phyloP scores from a whole-genome alignment of 37 sponge, comb jelly and placozoan species.

The Haliclona indistincta region DNA sequence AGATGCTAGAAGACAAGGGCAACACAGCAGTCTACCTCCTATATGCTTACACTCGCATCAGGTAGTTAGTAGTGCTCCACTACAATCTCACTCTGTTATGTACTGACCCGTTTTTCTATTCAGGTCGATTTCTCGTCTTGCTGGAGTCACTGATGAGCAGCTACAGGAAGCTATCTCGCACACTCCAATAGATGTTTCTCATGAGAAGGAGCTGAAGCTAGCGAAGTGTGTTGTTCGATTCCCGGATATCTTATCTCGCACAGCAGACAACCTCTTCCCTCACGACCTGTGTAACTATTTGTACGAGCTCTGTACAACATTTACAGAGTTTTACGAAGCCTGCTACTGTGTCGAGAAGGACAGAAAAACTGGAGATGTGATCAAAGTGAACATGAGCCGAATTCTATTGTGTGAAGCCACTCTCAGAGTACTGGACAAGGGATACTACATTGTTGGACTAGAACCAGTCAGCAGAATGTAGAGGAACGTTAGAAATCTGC shows the following conservation, averaged over 20 bases:
- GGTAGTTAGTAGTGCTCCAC: constrained; percentile 26
- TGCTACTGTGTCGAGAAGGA: constrained; percentile 97
- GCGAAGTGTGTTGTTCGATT: constrained; percentile 88
- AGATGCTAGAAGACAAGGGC: constrained; percentile 91
- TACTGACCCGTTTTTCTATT: not conserved
- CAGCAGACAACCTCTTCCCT: constrained; percentile 67
- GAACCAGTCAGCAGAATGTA: constrained; percentile 88
- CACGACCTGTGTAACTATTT: constrained; percentile 92
- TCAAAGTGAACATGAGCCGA: constrained; percentile 85
- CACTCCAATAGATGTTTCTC: constrained; percentile 62
- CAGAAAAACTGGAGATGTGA: constrained; percentile 74
- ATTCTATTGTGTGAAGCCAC: constrained; percentile 94
- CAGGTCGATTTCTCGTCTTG: constrained; percentile 88
- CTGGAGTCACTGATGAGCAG: constrained; percentile 66
- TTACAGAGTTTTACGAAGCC: constrained; percentile 95
- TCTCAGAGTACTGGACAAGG: constrained; percentile 75
- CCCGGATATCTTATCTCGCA: constrained; percentile 76
- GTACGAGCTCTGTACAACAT: constrained; percentile 88
- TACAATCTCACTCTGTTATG: not conserved
- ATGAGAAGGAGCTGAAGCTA: constrained; percentile 88
- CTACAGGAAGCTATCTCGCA: constrained; percentile 53
- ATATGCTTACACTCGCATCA: constrained; percentile 89
- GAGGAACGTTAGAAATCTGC: too few relatives aligned
- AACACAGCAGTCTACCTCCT: constrained; percentile 98
- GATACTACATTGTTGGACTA: constrained; percentile 85